Conservation (phyloP, 1,140 invertebrate genomes). For the Caenorhabditis brenneri region DNA sequence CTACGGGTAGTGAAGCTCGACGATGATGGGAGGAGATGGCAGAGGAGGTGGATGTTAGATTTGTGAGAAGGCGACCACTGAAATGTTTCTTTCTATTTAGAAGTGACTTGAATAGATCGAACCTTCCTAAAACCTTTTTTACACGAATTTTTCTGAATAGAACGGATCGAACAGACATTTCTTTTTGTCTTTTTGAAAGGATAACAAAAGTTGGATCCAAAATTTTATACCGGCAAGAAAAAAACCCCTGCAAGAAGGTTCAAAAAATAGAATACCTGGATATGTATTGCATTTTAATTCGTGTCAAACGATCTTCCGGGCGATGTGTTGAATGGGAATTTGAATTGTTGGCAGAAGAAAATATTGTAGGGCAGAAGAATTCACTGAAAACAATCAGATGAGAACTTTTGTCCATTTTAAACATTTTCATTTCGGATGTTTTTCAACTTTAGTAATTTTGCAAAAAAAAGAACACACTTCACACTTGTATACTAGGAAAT, state of each 20-base stretch:
- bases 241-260: background rate
- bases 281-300: constrained; percentile 34
- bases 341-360: background rate
- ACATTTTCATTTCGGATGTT: too few species aligned
- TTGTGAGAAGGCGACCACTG: background rate
- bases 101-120: background rate
- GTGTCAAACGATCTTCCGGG: background rate
- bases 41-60: background rate
- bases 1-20: background rate
- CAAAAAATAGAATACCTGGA: background rate
- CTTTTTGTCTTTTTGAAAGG: too few species aligned
- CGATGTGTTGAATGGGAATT: background rate
- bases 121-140: background rate
- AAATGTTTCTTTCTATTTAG: background rate
- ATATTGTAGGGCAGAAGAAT: constrained; percentile 11
- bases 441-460: too few species aligned
- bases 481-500: too few species aligned
- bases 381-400: constrained; percentile 9
- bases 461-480: too few species aligned
- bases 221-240: background rate
- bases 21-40: background rate
- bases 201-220: too few species aligned
- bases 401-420: background rate
- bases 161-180: too few species aligned
- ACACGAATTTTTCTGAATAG: background rate